These are phyloP conservation scores for Muscicapa adusta DNA, from an alignment of 2,113 vertebrate species.

Conservation along the genomic window DNA sequence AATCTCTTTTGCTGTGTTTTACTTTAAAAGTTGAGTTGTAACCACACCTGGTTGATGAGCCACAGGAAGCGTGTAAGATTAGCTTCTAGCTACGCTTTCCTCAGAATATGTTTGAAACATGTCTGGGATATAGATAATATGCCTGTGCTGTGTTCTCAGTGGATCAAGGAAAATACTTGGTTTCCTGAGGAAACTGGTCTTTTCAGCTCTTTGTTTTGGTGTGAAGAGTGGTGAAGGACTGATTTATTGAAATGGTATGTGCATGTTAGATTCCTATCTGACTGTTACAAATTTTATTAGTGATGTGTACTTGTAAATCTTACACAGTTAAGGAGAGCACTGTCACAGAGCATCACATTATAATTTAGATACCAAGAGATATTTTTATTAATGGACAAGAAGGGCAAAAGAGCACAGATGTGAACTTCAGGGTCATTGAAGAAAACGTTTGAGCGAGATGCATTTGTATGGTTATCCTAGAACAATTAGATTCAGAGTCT, in stretches of 20 bases:
- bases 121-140: neutral
- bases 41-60: neutral
- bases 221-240: neutral
- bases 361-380: neutral
- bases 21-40: neutral
- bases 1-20: neutral
- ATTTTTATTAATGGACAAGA: constrained; percentile 6
- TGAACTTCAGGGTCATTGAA: constrained; percentile 14
- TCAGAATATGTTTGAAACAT: neutral
- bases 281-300: neutral
- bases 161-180: neutral
- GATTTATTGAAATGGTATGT: neutral
- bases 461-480: constrained; percentile 5
- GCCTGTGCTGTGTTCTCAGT: neutral
- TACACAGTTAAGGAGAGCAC: neutral
- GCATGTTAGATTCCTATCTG: neutral
- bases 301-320: neutral
- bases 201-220: neutral
- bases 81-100: neutral
- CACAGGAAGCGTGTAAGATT: neutral
- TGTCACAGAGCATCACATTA: neutral
- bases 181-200: neutral
- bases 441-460: constrained; percentile 12
- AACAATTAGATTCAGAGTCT: constrained; percentile 54
- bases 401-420: neutral